Base-by-base conservation (phyloP, 2,888 invertebrate genomes). In the Torymus texanus region DNA sequence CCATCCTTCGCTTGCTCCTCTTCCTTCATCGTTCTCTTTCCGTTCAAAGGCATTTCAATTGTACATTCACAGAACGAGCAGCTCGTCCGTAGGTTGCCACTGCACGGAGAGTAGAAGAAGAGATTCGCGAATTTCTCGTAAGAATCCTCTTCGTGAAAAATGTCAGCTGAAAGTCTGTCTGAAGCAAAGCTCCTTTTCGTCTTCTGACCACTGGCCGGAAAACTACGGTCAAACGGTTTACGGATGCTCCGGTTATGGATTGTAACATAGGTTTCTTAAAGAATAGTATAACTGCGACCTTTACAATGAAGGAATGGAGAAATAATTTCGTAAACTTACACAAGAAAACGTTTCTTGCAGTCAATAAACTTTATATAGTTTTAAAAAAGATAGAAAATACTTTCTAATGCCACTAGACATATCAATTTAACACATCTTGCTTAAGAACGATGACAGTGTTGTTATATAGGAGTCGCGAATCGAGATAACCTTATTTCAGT, bases 41-140 rank as follows among this genome's bases (percentile, higher is more conserved):
- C 84, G 84, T 77, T 84, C 83, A 82, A 50, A 76, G 82, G 83
- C 81, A 81, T 85, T 85, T 83, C 85, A 85, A 85, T 86, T 85
- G 84, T 87, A 84, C 84, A 86, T 87, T 87, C 86, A 85, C 21
- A 55, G 16, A 62, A 59, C 41, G n/a, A 63, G 50, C 29, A 65
- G 63, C 41, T 41, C 10, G 41, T 8, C 29, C 41, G 41, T 41
- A 8, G 41, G 41, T 41, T 41, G 41, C 8, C 41, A 65, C 41
- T 73, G 61, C 29, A 8, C 41, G n/a, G 12, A 55, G 63, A 18
- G 29, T 16, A 55, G 53, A 16, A 58, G 56, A 56, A 21, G 10
- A 67, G 41, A 41, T 41, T 41, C 41, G 41, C 41, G 41, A 41
- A 41, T 41, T 41, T 41, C 41, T 41, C 8, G 8, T 41, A 41